Base-by-base conservation (phyloP, 2,797 vertebrate species). In the Buphagus erythrorhynchus region DNA sequence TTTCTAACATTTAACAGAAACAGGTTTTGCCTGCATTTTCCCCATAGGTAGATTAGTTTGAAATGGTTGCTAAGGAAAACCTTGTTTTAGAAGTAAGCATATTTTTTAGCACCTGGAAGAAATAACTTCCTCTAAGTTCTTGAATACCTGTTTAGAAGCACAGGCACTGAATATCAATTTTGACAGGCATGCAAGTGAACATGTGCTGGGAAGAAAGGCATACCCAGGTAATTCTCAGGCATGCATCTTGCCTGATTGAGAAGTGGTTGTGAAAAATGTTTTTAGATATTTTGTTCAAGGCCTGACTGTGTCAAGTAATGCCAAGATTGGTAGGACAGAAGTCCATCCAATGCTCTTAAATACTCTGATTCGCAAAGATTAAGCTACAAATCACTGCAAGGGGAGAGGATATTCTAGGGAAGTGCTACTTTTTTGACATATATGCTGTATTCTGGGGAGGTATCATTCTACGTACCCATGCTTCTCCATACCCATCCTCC, bases 231-330 rank as follows among this genome's bases (percentile, higher is more conserved):
- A 65, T 65, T 28, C 26, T 83, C 36, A 73, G 29, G 14, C 7
- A 28, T 0, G 0, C 17, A 25, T 71, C n/a, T 74, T 71, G 17
- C 25, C 22, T 22, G 21, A 72, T 18, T 35, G 35, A 17, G 13
- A 48, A 9, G 7, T 29, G 13, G 40, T 3, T 22, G 16, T 5
- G 25, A 9, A 84, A 79, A 63, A 11, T 2, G 1, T 13, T 90
- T 79, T 78, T 25, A 69, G 36, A 35, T 16, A 16, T 38, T 78
- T 81, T 55, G 22, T 75, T 36, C 29, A 52, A 43, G 19, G 8
- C 16, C 54, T 59, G 31, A 46, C 6, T 0, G 0, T 20, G 38
- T 10, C 42, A 36, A 40, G 29, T 66, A 42, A 33, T 62, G 58
- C 11, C 9, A 38, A 51, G 10, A 46, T 21, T 2, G 1, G 19